These are phyloP conservation scores for Eleginops maclovinus DNA, from an alignment of 2,113 vertebrate genomes.

Conservation along the genomic window DNA sequence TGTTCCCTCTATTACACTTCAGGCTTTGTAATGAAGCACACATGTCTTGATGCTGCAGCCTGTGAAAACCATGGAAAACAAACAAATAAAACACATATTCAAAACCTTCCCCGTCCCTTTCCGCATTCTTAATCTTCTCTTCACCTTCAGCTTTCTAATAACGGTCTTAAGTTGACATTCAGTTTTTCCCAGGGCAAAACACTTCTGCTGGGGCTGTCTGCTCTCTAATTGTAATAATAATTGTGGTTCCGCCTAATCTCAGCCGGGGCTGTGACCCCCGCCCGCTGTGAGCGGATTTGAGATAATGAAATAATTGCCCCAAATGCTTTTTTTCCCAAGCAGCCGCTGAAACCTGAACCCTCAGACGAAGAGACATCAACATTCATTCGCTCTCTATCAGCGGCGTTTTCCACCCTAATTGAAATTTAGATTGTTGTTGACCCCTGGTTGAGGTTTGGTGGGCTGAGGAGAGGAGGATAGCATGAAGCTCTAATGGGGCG, in stretches of 20 bases:
- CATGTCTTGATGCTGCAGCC: neutral
- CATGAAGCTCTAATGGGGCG: conserved; percentile 38
- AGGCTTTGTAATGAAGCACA: conserved; percentile 24
- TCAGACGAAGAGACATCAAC: conserved; percentile 60
- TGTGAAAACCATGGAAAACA: conserved; percentile 37
- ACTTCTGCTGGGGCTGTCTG: conserved; percentile 58
- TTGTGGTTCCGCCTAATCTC: conserved; percentile 76
- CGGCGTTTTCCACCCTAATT: conserved; percentile 74
- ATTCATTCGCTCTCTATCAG: conserved; percentile 61
- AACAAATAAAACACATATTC: conserved; percentile 39
- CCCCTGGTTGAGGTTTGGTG: conserved; percentile 63
- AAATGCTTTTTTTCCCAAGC: conserved; percentile 50
- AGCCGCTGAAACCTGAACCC: conserved; percentile 52
- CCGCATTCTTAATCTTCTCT: conserved; percentile 51
- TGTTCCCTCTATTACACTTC: conserved; percentile 5
- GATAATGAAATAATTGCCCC: conserved; percentile 80
- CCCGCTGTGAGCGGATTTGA: conserved; percentile 61
- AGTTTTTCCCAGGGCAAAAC: conserved; percentile 54
- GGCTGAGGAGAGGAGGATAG: conserved; percentile 25
- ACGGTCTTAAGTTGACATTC: conserved; percentile 70
- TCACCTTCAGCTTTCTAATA: conserved; percentile 69
- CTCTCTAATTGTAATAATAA: conserved; percentile 80
- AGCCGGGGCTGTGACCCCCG: conserved; percentile 50
- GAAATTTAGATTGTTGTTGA: conserved; percentile 80
- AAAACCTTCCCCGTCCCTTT: conserved; percentile 18